phyloP scores from a whole-genome alignment of 2,113 vertebrate species.

The Ardeotis arabs region DNA sequence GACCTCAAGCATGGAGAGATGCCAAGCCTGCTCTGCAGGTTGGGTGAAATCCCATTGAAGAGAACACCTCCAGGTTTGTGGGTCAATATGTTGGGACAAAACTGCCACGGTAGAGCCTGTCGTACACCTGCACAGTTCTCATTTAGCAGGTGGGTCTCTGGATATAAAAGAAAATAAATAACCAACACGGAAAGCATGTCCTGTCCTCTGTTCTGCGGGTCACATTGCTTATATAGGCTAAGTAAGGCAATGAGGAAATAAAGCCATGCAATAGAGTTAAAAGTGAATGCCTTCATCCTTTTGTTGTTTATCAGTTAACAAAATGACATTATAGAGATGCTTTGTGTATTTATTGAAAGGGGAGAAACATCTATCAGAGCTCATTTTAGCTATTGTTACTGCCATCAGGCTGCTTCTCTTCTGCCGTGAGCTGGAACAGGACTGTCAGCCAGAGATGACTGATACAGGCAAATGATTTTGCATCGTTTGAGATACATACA shows the following conservation, averaged over 20 bases:
- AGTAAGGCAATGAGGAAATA: conserved; percentile 35
- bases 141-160: neutral
- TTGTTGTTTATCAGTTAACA: conserved; percentile 61
- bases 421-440: conserved; percentile 27
- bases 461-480: conserved; percentile 66
- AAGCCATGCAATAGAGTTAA: conserved; percentile 23
- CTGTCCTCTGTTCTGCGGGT: neutral
- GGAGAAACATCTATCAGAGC: conserved; percentile 52
- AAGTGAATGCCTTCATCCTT: conserved; percentile 53
- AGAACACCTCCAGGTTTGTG: neutral
- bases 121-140: neutral
- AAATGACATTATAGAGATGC: conserved; percentile 59
- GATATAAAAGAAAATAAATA: neutral
- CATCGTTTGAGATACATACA: conserved; percentile 65
- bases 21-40: accelerated
- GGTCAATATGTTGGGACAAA: neutral
- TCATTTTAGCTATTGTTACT: conserved; percentile 59
- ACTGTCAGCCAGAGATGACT: conserved; percentile 65
- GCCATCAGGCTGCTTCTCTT: conserved; percentile 45
- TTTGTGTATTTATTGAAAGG: conserved; percentile 47
- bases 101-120: neutral
- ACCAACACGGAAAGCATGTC: neutral
- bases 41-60: neutral
- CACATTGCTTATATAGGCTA: neutral
- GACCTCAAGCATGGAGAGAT: accelerated